Conservation (phyloP, 2,888 invertebrate species). For the Anthophora plumipes region DNA sequence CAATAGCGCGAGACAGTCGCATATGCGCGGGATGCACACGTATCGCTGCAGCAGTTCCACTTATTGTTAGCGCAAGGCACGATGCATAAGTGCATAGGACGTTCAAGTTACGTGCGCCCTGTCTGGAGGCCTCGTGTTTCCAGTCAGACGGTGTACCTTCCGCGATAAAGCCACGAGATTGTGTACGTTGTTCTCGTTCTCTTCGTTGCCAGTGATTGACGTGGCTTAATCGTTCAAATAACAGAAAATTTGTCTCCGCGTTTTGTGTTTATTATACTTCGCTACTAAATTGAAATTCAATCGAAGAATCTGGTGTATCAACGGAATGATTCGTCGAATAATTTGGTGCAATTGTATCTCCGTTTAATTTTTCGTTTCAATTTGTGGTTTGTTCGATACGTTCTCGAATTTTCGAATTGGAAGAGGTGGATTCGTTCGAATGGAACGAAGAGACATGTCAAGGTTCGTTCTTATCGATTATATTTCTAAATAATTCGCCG, state of each 20-base stretch:
- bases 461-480: too few species aligned
- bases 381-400: too few species aligned
- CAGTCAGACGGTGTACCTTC: slow-evolving; percentile 1
- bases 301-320: background rate
- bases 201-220: background rate
- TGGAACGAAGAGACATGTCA: too few species aligned
- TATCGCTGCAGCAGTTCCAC: slow-evolving; percentile 25
- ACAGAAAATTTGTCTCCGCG: background rate
- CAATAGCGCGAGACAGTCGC: slow-evolving; percentile 32
- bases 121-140: slow-evolving; percentile 19
- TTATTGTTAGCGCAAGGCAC: slow-evolving; percentile 31
- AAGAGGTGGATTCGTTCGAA: too few species aligned
- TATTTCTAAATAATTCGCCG: too few species aligned
- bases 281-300: background rate
- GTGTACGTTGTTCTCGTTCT: background rate
- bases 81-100: slow-evolving; percentile 15
- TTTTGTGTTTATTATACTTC: slow-evolving; percentile 1
- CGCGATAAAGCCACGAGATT: slow-evolving; percentile 16
- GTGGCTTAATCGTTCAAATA: background rate
- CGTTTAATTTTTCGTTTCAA: too few species aligned
- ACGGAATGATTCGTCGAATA: too few species aligned
- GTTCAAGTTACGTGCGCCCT: background rate
- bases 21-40: slow-evolving; percentile 16
- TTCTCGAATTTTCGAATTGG: too few species aligned
- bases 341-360: background rate